Conservation (phyloP, 2,113 vertebrate species). For the Zingel zingel region DNA sequence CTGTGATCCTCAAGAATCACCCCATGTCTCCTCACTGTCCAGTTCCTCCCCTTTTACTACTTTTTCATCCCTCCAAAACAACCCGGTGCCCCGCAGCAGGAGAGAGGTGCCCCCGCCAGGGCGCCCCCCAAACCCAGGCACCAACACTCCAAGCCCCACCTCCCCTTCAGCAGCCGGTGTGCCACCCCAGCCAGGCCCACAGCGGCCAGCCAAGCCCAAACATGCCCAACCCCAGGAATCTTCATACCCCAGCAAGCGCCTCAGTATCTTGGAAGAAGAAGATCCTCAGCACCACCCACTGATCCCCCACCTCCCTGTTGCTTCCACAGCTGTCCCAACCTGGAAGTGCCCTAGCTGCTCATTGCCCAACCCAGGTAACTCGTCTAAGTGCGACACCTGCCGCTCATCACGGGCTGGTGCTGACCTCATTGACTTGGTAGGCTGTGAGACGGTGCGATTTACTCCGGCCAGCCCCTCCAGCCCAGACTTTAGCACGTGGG, state of each 20-base stretch:
- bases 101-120: constrained; percentile 92
- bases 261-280: constrained; percentile 93
- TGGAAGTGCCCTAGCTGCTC: constrained; percentile 91
- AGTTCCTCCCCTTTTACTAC: constrained; percentile 82
- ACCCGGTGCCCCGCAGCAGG: constrained; percentile 94
- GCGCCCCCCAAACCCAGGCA: constrained; percentile 76
- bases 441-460: constrained; percentile 91
- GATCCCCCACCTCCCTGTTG: constrained; percentile 46
- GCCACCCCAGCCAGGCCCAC: constrained; percentile 74
- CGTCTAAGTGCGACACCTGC: constrained; percentile 86
- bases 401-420: constrained; percentile 75
- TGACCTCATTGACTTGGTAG: constrained; percentile 91
- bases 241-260: constrained; percentile 88
- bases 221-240: constrained; percentile 82
- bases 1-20: constrained; percentile 79
- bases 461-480: constrained; percentile 94
- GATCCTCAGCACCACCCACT: constrained; percentile 68
- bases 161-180: constrained; percentile 75
- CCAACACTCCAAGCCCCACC: constrained; percentile 77
- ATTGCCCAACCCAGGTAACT: constrained; percentile 64
- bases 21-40: constrained; percentile 69
- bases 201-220: constrained; percentile 78
- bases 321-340: constrained; percentile 66
- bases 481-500: constrained; percentile 96
- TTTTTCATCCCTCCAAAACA: constrained; percentile 93